Base-by-base conservation (phyloP, 2,888 invertebrate species). In the Taenaris catops region DNA sequence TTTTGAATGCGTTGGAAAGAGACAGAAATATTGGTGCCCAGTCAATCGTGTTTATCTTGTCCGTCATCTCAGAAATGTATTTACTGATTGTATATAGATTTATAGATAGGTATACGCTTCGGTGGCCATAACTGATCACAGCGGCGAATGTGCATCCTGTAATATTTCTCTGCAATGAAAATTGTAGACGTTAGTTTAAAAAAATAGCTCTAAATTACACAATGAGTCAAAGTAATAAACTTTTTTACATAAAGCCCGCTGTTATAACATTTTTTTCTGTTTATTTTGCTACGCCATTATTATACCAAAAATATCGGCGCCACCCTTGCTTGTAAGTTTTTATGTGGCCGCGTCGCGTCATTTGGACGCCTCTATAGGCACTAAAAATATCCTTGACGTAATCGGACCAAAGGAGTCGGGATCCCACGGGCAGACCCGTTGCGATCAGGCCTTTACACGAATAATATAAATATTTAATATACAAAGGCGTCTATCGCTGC, bases 331-430 rank as follows among this genome's bases (percentile, higher is more conserved):
- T 63, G 58, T 56, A 64, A 60, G 49, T 75, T 83, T 80, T 81
- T 83, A 69, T 66, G 47, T 39, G 49, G 67, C 53, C 68, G 62
- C 69, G 70, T 67, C 69, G 62, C 69, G 70, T 68, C 78, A 65
- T 60, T 59, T 63, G 63, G 71, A 59, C 68, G 65, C 57, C 63
- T 49, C 37, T 51, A 51, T 44, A 41, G 31, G 29, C 31, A 55
- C 80, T 81, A 81, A 75, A 84, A 80, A 83, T 83, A 83, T 57
- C 69, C 61, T 57, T 84, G 84, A 83, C 75, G 81, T 63, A 72
- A 74, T 57, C 51, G 45, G 49, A 55, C 53, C 53, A 54, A 32
- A 50, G 55, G 53, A 53, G 49, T 34, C 39, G 49, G 58, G 63
- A 58, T 78, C 76, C 73, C 78, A 76, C 74, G 76, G 65, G 56